A percentile compares a stretch with the other conserved stretches of the same genome.
These are phyloP conservation scores for Arnoldichthys spilopterus DNA, from an alignment of 2,797 vertebrate species.

Conservation along the genomic window DNA sequence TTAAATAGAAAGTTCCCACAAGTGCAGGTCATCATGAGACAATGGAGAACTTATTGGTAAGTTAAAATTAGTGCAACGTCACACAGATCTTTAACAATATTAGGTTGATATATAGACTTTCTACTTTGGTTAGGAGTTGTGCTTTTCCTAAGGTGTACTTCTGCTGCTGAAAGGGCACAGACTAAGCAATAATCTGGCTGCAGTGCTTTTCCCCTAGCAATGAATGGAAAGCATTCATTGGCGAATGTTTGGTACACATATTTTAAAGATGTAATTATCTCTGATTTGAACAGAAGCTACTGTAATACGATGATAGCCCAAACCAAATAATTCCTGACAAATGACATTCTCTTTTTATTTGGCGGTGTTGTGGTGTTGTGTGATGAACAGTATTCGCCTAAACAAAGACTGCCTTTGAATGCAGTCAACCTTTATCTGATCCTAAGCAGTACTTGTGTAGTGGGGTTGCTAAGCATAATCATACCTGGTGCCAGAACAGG, in stretches of 20 bases:
- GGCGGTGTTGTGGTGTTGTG: background rate
- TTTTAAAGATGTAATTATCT: slow-evolving; percentile 51
- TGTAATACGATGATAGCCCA: slow-evolving; percentile 24
- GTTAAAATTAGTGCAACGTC: background rate
- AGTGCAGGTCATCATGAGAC: background rate
- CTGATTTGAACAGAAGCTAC: slow-evolving; percentile 27
- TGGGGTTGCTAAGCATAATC: slow-evolving; percentile 11
- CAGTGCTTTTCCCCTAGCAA: background rate
- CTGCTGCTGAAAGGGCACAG: background rate
- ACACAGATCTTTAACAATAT: background rate
- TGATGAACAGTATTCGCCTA: slow-evolving; percentile 34
- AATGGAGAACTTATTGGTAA: background rate
- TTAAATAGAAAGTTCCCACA: background rate
- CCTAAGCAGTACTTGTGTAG: slow-evolving; percentile 20
- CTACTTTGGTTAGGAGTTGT: background rate
- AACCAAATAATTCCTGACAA: slow-evolving; percentile 19
- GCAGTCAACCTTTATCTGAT: slow-evolving; percentile 30
- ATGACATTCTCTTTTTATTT: slow-evolving; percentile 8
- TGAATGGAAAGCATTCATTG: slow-evolving; percentile 47
- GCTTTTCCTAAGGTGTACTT: background rate
- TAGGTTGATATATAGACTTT: background rate
- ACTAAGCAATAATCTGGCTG: slow-evolving; percentile 10
- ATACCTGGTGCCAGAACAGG: slow-evolving; percentile 38
- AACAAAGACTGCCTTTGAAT: slow-evolving; percentile 32
- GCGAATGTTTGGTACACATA: slow-evolving; percentile 36